Conservation (phyloP, 1,140 invertebrate species). For the Schlechtendalia chinensis region DNA sequence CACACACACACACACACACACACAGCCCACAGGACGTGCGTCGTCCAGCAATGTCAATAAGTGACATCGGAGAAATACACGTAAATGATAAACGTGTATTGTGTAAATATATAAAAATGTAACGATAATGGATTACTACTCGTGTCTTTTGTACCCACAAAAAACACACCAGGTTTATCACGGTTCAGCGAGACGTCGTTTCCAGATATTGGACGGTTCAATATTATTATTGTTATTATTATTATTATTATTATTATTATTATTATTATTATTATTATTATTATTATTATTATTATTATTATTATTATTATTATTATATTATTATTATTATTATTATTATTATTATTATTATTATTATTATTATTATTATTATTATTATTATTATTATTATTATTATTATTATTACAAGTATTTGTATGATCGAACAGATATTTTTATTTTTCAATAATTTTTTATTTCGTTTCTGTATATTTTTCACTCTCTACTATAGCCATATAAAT, state of each 20-base stretch:
- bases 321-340: too few species aligned
- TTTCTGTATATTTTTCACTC: not conserved
- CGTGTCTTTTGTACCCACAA: not conserved
- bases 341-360: too few species aligned
- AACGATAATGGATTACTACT: not conserved
- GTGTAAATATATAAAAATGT: not conserved
- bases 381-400: too few species aligned
- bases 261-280: constrained; percentile 16
- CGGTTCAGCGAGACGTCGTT: not conserved
- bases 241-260: not conserved
- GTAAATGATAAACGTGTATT: not conserved
- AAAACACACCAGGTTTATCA: not conserved
- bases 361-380: too few species aligned
- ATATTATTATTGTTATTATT: not conserved
- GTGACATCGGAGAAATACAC: not conserved
- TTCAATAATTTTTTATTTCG: not conserved
- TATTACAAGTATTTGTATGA: too few species aligned
- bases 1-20: not conserved
- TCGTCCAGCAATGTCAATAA: not conserved
- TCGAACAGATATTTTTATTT: not conserved
- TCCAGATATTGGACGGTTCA: too few species aligned
- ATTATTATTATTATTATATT: too few species aligned
- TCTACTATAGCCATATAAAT: constrained; percentile 22
- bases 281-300: too few species aligned
- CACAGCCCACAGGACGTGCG: not conserved